phyloP scores from a whole-genome alignment of 30 jellyfish, hydroid and myxozoan species.

The Hydra vulgaris region DNA sequence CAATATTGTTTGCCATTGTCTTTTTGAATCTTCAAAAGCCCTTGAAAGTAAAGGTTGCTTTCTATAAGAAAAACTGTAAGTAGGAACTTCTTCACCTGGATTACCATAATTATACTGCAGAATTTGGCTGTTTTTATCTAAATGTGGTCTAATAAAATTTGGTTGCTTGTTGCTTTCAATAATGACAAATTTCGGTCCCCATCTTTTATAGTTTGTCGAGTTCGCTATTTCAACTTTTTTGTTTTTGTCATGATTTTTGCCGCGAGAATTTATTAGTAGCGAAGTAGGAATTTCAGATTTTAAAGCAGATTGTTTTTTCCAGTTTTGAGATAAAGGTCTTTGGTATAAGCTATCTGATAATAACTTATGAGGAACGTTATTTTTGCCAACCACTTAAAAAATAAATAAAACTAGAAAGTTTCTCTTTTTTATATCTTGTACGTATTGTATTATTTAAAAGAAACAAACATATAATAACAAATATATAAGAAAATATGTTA shows the following conservation, averaged over 20 bases:
- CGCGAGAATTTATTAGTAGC: not conserved
- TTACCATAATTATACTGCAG: not conserved
- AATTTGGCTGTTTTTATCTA: not conserved
- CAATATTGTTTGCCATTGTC: not conserved
- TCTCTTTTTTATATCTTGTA: too few species aligned
- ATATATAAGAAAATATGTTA: too few species aligned
- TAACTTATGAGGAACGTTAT: not conserved
- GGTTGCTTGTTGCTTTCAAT: constrained; percentile 1
- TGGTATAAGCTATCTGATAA: not conserved
- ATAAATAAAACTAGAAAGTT: too few species aligned
- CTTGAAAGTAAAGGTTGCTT: not conserved
- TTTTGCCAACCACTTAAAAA: not conserved
- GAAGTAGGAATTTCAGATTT: not conserved
- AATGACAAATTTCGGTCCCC: constrained; percentile 24
- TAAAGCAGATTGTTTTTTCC: not conserved
- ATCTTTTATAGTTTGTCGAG: constrained; percentile 3
- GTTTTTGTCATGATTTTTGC: not conserved
- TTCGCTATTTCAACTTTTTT: not conserved
- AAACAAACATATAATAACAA: too few species aligned
- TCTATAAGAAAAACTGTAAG: not conserved
- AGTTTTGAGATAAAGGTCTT: not conserved
- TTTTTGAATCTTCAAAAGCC: not conserved
- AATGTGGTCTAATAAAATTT: not conserved
- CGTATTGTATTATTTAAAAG: too few species aligned
- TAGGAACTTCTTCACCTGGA: not conserved